These are phyloP conservation scores for Oryzias melastigma DNA, from an alignment of 2,113 vertebrate genomes.

Conservation along the genomic window DNA sequence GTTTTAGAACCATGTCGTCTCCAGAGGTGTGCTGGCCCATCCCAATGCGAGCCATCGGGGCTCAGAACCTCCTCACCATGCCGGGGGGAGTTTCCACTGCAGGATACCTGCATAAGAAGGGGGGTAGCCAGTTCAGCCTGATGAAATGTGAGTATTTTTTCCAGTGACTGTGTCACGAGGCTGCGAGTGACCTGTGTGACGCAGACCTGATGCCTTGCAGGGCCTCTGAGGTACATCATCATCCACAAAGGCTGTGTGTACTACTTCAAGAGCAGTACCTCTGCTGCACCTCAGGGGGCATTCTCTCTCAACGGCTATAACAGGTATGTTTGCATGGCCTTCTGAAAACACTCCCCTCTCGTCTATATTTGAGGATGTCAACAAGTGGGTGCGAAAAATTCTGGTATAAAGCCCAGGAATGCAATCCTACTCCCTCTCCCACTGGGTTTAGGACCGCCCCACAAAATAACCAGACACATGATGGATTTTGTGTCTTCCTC, in stretches of 20 bases:
- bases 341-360: no score
- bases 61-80: constrained; percentile 97
- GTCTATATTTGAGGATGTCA: no score
- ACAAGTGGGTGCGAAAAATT: no score
- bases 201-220: constrained; percentile 59
- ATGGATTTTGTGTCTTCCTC: no score
- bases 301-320: constrained; percentile 97
- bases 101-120: constrained; percentile 97
- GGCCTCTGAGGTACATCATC: constrained; percentile 93
- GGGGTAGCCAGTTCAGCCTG: constrained; percentile 94
- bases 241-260: constrained; percentile 94
- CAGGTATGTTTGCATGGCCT: constrained; percentile 78
- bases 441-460: no score
- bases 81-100: constrained; percentile 88
- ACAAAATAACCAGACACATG: no score
- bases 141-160: constrained; percentile 86
- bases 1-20: constrained; percentile 84
- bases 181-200: neutral
- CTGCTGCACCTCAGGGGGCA: constrained; percentile 90
- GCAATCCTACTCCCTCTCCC: no score
- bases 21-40: constrained; percentile 87
- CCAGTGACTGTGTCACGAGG: no score
- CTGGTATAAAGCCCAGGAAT: no score
- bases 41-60: constrained; percentile 97
- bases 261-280: constrained; percentile 96